phyloP scores from a whole-genome alignment of 2,113 vertebrate species.

The Platanista minor region DNA sequence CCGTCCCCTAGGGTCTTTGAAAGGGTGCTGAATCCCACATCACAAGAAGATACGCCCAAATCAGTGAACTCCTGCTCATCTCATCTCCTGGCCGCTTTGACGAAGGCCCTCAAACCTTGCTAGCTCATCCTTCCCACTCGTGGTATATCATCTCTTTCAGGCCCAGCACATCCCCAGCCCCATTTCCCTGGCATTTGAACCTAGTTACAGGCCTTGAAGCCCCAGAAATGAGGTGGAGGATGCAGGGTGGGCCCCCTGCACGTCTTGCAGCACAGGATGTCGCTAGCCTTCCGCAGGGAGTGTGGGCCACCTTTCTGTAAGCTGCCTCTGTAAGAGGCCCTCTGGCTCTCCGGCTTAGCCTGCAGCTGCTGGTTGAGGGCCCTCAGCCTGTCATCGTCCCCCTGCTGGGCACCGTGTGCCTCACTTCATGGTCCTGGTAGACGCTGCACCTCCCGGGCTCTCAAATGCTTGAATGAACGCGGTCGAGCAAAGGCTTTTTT shows the following conservation, averaged over 20 bases:
- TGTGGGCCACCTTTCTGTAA: not conserved
- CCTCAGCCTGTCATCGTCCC: not conserved
- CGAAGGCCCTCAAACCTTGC: not conserved
- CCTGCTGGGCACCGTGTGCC: not conserved
- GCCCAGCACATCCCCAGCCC: not conserved
- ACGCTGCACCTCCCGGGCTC: not conserved
- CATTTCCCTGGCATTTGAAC: not conserved
- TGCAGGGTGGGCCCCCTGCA: not conserved
- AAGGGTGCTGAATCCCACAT: not conserved
- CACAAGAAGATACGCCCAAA: not conserved
- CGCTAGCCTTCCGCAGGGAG: not conserved
- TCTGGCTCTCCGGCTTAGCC: not conserved
- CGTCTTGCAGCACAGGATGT: not conserved
- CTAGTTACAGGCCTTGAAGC: not conserved
- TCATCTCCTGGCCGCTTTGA: not conserved
- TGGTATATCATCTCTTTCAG: not conserved
- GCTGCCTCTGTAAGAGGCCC: not conserved
- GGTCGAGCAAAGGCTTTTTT: not conserved
- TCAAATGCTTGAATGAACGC: too few relatives aligned
- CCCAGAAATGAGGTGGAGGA: too few relatives aligned
- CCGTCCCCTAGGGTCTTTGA: not conserved
- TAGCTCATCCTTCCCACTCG: not conserved
- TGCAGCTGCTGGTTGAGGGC: not conserved
- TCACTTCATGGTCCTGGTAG: not conserved
- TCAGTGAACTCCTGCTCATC: not conserved